Percentiles rank a stretch among this genome's conserved stretches.
Conservation (phyloP, 2,888 invertebrate genomes). For the Chalcis sispes region DNA sequence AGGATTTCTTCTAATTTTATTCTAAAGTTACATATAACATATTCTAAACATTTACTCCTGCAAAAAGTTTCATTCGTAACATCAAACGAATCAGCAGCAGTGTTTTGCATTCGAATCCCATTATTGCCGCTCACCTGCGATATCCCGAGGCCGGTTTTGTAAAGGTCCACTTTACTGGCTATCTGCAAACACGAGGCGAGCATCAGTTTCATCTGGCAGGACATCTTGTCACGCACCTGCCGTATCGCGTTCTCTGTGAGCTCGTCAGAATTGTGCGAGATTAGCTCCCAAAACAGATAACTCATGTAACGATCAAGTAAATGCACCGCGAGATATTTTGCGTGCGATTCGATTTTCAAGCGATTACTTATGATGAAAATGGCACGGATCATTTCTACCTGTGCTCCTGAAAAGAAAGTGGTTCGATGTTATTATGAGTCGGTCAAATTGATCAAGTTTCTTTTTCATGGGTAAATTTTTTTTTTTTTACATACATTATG, state of each 20-base stretch:
- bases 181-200: constrained; percentile 70
- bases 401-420: constrained; percentile 61
- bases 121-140: constrained; percentile 31
- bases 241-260: background rate
- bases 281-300: constrained; percentile 30
- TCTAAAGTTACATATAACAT: too few species aligned
- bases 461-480: background rate
- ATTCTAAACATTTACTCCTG: too few species aligned
- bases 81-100: too few species aligned
- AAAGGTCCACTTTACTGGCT: constrained; percentile 68
- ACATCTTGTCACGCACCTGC: constrained; percentile 59
- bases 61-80: too few species aligned
- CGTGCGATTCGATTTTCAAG: constrained; percentile 63
- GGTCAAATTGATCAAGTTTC: background rate
- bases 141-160: constrained; percentile 38
- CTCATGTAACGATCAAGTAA: constrained; percentile 69
- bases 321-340: constrained; percentile 69
- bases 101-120: too few species aligned
- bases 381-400: constrained; percentile 61
- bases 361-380: constrained; percentile 66
- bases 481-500: too few species aligned
- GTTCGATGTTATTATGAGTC: too few species aligned
- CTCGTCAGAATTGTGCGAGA: background rate
- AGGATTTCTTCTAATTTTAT: too few species aligned
- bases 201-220: constrained; percentile 63